phyloP scores from a whole-genome alignment of 2,888 invertebrate genomes.

The Phaonia tiefii region DNA sequence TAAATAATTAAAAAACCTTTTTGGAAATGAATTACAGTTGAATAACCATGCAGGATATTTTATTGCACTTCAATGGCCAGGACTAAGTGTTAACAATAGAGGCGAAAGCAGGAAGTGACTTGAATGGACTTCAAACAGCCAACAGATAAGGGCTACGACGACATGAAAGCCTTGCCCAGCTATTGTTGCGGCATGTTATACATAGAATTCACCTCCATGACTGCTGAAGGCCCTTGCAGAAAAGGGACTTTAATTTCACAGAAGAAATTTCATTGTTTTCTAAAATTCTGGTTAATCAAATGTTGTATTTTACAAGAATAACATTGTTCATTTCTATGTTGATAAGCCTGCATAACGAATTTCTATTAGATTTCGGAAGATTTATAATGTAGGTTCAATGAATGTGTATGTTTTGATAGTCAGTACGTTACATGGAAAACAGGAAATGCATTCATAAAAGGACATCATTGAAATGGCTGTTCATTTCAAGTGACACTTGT shows the following conservation, averaged over 20 bases:
- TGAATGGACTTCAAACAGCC: slow-evolving; percentile 55
- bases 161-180: background rate
- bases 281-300: slow-evolving; percentile 32
- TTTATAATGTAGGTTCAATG: background rate
- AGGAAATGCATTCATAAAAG: slow-evolving; percentile 54
- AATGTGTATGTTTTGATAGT: background rate
- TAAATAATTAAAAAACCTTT: slow-evolving; percentile 5
- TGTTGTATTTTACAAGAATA: background rate
- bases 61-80: slow-evolving; percentile 23
- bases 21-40: slow-evolving; percentile 48
- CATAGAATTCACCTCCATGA: slow-evolving; percentile 1
- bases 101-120: slow-evolving; percentile 60
- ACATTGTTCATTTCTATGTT: slow-evolving; percentile 20
- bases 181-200: slow-evolving; percentile 59
- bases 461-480: slow-evolving; percentile 29
- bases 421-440: slow-evolving; percentile 31
- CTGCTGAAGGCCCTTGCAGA: background rate
- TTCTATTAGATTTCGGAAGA: slow-evolving; percentile 22
- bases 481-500: slow-evolving; percentile 62
- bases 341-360: slow-evolving; percentile 60
- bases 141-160: background rate
- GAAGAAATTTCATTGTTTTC: slow-evolving; percentile 36
- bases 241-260: slow-evolving; percentile 45
- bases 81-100: background rate
- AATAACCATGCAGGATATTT: slow-evolving; percentile 50